phyloP scores from a whole-genome alignment of 1,140 invertebrate genomes.

The Lycorma delicatula region DNA sequence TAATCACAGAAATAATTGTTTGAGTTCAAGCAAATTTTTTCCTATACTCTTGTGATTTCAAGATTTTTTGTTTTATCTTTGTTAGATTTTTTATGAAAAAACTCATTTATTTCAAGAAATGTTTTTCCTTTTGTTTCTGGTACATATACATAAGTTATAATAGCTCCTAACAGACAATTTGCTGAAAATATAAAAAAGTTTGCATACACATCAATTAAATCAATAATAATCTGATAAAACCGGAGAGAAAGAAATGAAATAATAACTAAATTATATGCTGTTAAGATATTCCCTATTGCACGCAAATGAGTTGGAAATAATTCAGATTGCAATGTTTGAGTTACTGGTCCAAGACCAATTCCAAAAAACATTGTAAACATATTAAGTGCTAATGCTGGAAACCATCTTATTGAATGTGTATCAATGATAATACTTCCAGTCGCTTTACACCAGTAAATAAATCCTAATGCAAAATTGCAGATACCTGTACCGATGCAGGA shows the following conservation, averaged over 20 bases:
- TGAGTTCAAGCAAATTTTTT: too few relatives aligned
- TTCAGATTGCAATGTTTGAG: constrained; percentile 22
- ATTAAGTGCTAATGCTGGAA: constrained; percentile 17
- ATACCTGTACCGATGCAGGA: not conserved
- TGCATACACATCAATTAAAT: constrained; percentile 52
- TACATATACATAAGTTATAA: constrained; percentile 55
- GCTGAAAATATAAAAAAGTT: constrained; percentile 75
- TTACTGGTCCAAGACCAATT: constrained; percentile 20
- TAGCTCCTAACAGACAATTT: constrained; percentile 42
- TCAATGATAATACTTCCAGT: not conserved
- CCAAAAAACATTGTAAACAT: constrained; percentile 19
- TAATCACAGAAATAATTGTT: too few relatives aligned
- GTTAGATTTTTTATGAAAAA: too few relatives aligned
- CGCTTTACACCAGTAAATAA: not conserved
- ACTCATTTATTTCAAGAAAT: constrained; percentile 66
- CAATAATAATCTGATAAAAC: constrained; percentile 52
- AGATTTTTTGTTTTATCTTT: too few relatives aligned
- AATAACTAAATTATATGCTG: constrained; percentile 17
- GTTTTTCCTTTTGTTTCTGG: constrained; percentile 76
- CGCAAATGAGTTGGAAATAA: constrained; percentile 21
- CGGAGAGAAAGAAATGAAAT: constrained; percentile 58
- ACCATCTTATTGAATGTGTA: constrained; percentile 9
- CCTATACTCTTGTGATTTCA: too few relatives aligned
- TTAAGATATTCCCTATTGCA: constrained; percentile 18
- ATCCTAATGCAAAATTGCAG: not conserved